These are phyloP conservation scores for Thamnaconus septentrionalis DNA, from an alignment of 2,113 vertebrate genomes.

Conservation along the genomic window DNA sequence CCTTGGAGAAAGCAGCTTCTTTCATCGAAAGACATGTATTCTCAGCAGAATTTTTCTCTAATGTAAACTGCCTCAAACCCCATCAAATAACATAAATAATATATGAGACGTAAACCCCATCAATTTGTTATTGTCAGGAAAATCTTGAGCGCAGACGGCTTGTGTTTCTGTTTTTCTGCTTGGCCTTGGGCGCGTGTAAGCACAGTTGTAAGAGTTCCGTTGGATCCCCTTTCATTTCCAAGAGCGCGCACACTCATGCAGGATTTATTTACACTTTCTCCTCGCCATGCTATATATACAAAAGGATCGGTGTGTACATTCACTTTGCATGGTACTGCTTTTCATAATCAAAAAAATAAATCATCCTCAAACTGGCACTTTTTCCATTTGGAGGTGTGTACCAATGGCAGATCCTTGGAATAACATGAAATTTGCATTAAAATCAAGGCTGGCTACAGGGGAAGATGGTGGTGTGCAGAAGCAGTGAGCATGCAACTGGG, in stretches of 20 bases:
- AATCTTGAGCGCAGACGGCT: slow-evolving; percentile 51
- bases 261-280: slow-evolving; percentile 28
- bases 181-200: slow-evolving; percentile 58
- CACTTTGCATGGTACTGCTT: slow-evolving; percentile 14
- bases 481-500: too few species aligned
- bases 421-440: slow-evolving; percentile 26
- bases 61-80: slow-evolving; percentile 52
- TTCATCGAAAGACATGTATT: slow-evolving; percentile 57
- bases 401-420: not conserved
- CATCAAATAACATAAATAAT: slow-evolving; percentile 71
- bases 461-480: not conserved
- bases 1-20: slow-evolving; percentile 33
- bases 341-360: slow-evolving; percentile 14
- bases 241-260: slow-evolving; percentile 5
- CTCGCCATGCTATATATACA: slow-evolving; percentile 1
- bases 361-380: slow-evolving; percentile 33
- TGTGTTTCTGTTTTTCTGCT: slow-evolving; percentile 49
- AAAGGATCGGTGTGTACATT: slow-evolving; percentile 17
- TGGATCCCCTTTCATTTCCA: slow-evolving; percentile 35
- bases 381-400: not conserved
- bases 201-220: slow-evolving; percentile 54
- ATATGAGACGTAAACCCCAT: slow-evolving; percentile 69
- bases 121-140: slow-evolving; percentile 70
- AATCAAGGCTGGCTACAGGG: not conserved
- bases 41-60: slow-evolving; percentile 42